A percentile compares a stretch with the other conserved stretches of the same genome.
Evolutionary conservation across 2,797 vertebrate genomes (phyloP).

Genomic region (Etheostoma nigrum): DNA sequence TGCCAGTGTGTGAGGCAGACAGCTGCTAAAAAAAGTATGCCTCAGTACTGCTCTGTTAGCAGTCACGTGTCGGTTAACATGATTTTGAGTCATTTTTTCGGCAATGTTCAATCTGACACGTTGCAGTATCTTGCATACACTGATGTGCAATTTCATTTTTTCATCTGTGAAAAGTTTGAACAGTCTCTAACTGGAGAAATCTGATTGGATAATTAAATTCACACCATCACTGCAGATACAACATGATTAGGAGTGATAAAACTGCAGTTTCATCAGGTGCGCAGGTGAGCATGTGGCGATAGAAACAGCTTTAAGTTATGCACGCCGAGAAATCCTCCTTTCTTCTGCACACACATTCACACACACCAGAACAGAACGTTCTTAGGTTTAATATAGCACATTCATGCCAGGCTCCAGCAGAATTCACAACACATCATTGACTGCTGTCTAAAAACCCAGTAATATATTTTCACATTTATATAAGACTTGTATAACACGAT

Average conservation of each 20-base stretch:
- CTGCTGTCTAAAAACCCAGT: slow-evolving; percentile 37
- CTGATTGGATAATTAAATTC: slow-evolving; percentile 39
- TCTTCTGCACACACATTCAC: neutral
- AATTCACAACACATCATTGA: slow-evolving; percentile 40
- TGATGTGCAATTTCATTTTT: slow-evolving; percentile 36
- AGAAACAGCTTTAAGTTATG: slow-evolving; percentile 22
- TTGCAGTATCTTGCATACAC: neutral
- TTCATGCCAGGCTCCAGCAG: slow-evolving; percentile 29
- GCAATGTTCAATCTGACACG: slow-evolving; percentile 10
- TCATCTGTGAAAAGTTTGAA: slow-evolving; percentile 27
- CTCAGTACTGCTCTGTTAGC: slow-evolving; percentile 13
- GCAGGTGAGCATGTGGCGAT: slow-evolving; percentile 16
- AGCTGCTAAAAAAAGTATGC: neutral
- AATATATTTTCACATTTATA: slow-evolving; percentile 42
- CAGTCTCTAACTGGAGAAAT: slow-evolving; percentile 31
- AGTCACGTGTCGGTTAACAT: slow-evolving; percentile 22
- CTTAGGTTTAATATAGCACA: slow-evolving; percentile 47
- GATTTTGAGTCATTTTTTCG: slow-evolving; percentile 19
- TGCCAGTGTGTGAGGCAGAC: slow-evolving; percentile 8
- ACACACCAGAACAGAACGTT: slow-evolving; percentile 21
- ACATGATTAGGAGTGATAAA: slow-evolving; percentile 27
- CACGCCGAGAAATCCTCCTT: slow-evolving; percentile 11
- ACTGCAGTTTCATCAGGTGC: slow-evolving; percentile 28
- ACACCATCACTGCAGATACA: slow-evolving; percentile 11
- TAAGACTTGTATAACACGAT: slow-evolving; percentile 29